Evolutionary conservation across 2,888 invertebrate genomes (phyloP), one percentile per base, ranked within the genome.

Genomic region (Pachliopta kotzebuea): DNA sequence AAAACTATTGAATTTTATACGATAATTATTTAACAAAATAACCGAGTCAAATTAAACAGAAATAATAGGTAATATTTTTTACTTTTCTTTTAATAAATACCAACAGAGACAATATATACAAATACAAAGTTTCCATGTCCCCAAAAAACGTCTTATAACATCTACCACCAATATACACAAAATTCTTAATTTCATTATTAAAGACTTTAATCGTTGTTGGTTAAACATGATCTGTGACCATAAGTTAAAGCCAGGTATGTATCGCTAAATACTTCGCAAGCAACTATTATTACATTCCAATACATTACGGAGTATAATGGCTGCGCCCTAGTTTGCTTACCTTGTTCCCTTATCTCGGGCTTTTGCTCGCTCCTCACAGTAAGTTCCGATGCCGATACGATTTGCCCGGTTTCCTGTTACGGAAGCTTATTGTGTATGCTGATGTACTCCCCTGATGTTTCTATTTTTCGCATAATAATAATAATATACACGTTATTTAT

Each of bases 201-300:
- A 9, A 37, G 14, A 37, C 37, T 37, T 37, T 2, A 37, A 37
- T 11, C 11, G 14, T 11, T 1, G 14, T 14, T 14, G 37, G 37
- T 37, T 37, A 37, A 14, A 37, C 14, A 37, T 9, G 37, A 14
- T 37, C 37, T 37, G 14, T 37, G 37, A 37, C 11, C 11, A 37
- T 37, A 37, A 9, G 14, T 14, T 11, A 37, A 37, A 1, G 9
- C 14, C 50, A 50, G 31, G 31, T 63, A 58, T 55, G 53, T 49
- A 26, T 26, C 29, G 59, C 24, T 60, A 60, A 64, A 56, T 63
- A 60, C 56, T 31, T 52, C 42, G 54, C 54, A 45, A 37, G 49
- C 52, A 31, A 56, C 60, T 64, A 60, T 64, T 52, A 64, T 64
- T 52, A 60, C 56, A 60, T 60, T 64, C 60, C 56, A 60, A 60